These are phyloP conservation scores for Myathropa florea DNA, from an alignment of 2,888 invertebrate genomes.

Conservation along the genomic window DNA sequence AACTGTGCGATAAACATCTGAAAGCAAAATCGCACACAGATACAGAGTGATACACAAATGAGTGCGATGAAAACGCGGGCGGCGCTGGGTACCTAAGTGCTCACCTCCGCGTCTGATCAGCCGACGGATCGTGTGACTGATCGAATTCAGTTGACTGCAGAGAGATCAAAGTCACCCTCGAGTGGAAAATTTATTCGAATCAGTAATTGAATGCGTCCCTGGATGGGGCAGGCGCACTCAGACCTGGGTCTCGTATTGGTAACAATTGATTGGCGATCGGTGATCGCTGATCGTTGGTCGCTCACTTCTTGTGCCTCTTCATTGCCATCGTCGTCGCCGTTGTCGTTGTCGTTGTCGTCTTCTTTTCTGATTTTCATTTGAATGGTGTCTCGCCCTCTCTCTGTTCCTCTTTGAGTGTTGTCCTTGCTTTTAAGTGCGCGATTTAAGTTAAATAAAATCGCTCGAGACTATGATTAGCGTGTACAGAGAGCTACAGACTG, in stretches of 20 bases:
- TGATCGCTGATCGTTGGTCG: neutral
- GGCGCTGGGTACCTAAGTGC: neutral
- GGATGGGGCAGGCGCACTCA: constrained; percentile 47
- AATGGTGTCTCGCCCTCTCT: constrained; percentile 4
- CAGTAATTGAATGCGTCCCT: constrained; percentile 60
- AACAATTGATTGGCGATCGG: constrained; percentile 10
- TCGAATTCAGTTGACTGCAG: constrained; percentile 49
- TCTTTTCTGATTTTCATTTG: neutral
- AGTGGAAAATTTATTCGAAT: constrained; percentile 66
- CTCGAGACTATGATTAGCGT: constrained; percentile 46
- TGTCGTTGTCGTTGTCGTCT: neutral
- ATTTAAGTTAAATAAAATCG: constrained; percentile 60
- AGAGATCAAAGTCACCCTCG: constrained; percentile 67
- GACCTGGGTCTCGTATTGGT: constrained; percentile 20
- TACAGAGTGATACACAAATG: neutral
- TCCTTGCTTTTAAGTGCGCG: constrained; percentile 53
- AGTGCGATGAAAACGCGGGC: neutral
- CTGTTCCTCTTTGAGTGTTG: constrained; percentile 4
- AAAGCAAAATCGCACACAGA: constrained; percentile 26
- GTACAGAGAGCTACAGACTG: constrained; percentile 23
- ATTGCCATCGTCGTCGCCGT: constrained; percentile 3
- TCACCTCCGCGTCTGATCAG: constrained; percentile 25
- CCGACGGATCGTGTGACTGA: constrained; percentile 28
- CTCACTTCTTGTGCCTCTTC: constrained; percentile 9
- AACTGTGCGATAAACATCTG: constrained; percentile 40